phyloP scores from a whole-genome alignment of 2,113 vertebrate genomes.

The Speoplatyrhinus poulsoni region DNA sequence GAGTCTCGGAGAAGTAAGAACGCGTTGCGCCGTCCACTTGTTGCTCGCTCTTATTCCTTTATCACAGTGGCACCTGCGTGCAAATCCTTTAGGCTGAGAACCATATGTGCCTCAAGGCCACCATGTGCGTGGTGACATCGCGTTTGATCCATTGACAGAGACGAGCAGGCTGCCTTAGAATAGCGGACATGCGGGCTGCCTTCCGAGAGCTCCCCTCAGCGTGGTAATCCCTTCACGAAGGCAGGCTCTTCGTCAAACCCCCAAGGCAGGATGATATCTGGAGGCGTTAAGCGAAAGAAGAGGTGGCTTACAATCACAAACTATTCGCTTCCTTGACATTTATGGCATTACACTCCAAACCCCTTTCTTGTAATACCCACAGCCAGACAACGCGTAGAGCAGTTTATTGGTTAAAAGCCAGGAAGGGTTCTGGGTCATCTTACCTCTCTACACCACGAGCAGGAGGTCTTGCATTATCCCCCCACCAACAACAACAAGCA shows the following conservation, averaged over 20 bases:
- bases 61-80: conserved; percentile 42
- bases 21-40: conserved; percentile 36
- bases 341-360: conserved; percentile 28
- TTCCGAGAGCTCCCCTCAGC: conserved; percentile 32
- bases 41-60: conserved; percentile 16
- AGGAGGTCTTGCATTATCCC: too few species aligned
- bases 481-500: not conserved
- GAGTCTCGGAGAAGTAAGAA: conserved; percentile 31
- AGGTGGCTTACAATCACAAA: conserved; percentile 33
- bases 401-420: conserved; percentile 17
- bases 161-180: conserved; percentile 22
- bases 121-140: conserved; percentile 31
- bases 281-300: conserved; percentile 27
- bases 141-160: conserved; percentile 47
- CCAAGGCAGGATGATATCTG: not conserved
- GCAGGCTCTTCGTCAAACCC: too few species aligned
- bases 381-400: not conserved
- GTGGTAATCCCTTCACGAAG: conserved; percentile 5
- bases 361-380: conserved; percentile 7
- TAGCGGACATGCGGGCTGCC: conserved; percentile 22
- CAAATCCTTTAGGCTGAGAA: conserved; percentile 31
- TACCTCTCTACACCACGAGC: too few species aligned
- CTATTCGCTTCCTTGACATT: conserved; percentile 24
- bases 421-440: too few species aligned
- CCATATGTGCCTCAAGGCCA: conserved; percentile 40